Base-by-base conservation (phyloP, 2,113 vertebrate genomes). In the Pseudonaja textilis region DNA sequence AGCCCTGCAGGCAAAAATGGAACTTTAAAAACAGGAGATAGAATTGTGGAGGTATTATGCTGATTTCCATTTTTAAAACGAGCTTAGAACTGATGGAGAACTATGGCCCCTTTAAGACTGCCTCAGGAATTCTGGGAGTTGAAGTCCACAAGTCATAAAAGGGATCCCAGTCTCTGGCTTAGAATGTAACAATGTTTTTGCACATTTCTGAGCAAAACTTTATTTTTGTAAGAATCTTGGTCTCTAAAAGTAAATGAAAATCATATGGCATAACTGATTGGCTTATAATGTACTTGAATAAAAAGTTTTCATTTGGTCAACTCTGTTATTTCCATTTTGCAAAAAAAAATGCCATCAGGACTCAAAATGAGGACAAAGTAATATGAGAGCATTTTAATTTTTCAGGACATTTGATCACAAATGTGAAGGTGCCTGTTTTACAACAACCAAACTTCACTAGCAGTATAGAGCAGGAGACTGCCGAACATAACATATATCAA, bases 1-100 rank as follows among this genome's bases (percentile, higher is more conserved):
- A 99, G 99, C 94, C 99, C 99, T 20, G 99, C 99, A 1, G 99
- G 99, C 95, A 98, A 98, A 96, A 98, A 99, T 10, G 98, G 99
- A 95, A 99, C 99, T 0, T 97, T 99, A 95, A 99, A 99, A 97
- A 98, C 99, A 0, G 99, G 99, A 93, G 99, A 99, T 97, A 97
- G 99, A 93, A 99, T 99, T 2, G 97, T 99, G 8, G 99, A 99
- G 99, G 99, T 99, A 98, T 10, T 22, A 20, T 20, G 8, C 0
- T 0, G 29, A 92, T 54, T 90, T 20, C 50, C 88, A 95, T 90
- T 94, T 94, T 47, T 26, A 56, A 7, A 86, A 59, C 69, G 42
- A 22, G 12, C 5, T 56, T 81, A 56, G 50, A 34, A 39, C 29
- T 34, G 64, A 5, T 69, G 64, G 29, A 29, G 64, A 34, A 69